Evolutionary conservation across 37 sponge, comb jelly and placozoan species (phyloP), one percentile per base, ranked within the genome.

Genomic region (Halisarca cf. caerulea): DNA sequence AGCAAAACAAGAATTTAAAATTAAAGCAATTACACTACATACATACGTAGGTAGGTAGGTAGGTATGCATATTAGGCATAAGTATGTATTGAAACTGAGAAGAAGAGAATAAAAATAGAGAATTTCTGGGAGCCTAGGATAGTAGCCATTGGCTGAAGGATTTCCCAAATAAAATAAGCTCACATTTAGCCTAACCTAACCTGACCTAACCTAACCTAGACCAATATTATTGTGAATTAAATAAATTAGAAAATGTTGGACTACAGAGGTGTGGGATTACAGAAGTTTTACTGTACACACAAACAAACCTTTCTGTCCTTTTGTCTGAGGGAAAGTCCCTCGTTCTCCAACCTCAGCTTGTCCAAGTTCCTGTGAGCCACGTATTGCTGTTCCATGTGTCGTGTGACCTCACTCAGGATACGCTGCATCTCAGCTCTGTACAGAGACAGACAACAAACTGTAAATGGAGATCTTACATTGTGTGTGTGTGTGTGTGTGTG

Each of bases 351-450:
- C 41, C 89, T 57, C 43, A 92, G 86, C 54, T 88, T 88, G 61
- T 92, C 86, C 71, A 92, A 59, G 80, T 83, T 82, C 38, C 80
- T 74, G 62, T 88, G 92, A 17, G 86, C 82, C 17, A 75, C 21
- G 60, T 86, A 78, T 79, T 92, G 92, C 72, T 92, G 89, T 42
- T 88, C 89, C 86, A 92, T 82, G 78, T 92, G 92, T 0, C 82
- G 81, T 33, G 89, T 88, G n/a, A 92, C 83, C 39, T 92, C 89
- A 36, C 58, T 62, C 3, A 88, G 54, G n/a, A 92, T 66, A 5
- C 59, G 68, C 66, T 88, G 79, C 86, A 92, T 69, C 43, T 92
- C 92, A 18, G 86, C 78, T 72, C 92, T 92, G 61, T 2, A 34
- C 35, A 34, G 34, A 68, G 15, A 4, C 4, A 30, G 9, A 3